Percentiles rank a stretch among this genome's conserved stretches.
phyloP scores from a whole-genome alignment of 92 coral and sea anemone species.

The Siderastrea radians region DNA sequence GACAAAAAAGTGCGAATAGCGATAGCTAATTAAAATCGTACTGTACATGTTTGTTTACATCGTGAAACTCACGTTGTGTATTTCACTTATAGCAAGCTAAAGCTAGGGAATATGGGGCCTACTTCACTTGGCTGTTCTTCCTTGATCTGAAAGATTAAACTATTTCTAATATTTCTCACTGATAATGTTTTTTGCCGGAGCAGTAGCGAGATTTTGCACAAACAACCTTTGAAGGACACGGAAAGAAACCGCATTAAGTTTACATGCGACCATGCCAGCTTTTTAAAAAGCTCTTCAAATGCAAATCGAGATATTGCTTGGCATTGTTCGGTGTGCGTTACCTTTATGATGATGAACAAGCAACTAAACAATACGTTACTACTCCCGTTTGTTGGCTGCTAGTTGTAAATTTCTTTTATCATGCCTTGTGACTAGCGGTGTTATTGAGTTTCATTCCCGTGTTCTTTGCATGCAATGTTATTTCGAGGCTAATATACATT shows the following conservation, averaged over 20 bases:
- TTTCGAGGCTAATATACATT: too few relatives aligned
- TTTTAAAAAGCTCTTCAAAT: background rate
- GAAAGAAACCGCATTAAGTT: background rate
- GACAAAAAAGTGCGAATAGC: background rate
- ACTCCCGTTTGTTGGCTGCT: too few relatives aligned
- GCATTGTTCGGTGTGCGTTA: background rate
- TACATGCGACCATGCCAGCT: background rate
- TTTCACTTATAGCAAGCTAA: too few relatives aligned
- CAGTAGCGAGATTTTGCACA: background rate
- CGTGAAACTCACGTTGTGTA: background rate
- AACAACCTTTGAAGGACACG: background rate
- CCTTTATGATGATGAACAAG: background rate
- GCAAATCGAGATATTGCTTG: background rate
- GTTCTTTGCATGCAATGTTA: too few relatives aligned
- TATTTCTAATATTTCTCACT: too few relatives aligned
- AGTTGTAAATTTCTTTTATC: too few relatives aligned
- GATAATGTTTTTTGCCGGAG: background rate
- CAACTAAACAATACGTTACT: background rate
- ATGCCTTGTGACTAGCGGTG: too few relatives aligned
- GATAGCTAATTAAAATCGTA: background rate
- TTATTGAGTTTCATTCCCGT: too few relatives aligned
- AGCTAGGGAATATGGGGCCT: too few relatives aligned
- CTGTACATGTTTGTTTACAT: slow-evolving; percentile 3
- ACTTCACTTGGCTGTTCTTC: background rate
- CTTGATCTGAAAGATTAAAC: background rate